Conservation (phyloP, 1,140 invertebrate genomes). For the Eufriesea mexicana region DNA sequence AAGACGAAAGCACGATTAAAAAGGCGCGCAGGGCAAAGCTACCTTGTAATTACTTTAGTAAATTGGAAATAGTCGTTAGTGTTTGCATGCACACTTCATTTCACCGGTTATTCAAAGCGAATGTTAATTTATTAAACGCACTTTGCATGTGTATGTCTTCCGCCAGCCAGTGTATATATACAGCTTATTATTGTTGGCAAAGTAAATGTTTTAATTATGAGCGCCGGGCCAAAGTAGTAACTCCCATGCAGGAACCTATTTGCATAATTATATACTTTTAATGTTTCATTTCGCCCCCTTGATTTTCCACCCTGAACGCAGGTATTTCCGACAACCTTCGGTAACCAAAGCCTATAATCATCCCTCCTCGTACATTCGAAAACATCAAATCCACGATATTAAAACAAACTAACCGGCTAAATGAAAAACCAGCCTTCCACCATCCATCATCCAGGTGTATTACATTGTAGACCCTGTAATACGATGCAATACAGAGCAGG, state of each 20-base stretch:
- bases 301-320: background rate
- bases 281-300: background rate
- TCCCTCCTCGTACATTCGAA: background rate
- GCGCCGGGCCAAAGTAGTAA: conserved; percentile 8
- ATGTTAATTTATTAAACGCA: conserved; percentile 29
- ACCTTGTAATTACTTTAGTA: background rate
- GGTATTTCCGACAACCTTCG: background rate
- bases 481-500: no score
- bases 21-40: background rate
- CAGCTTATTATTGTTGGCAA: conserved; percentile 38
- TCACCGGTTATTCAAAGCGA: background rate
- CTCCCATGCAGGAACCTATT: background rate
- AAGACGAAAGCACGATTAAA: background rate
- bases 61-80: background rate
- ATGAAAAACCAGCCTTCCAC: background rate
- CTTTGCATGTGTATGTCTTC: background rate
- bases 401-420: background rate
- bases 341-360: background rate
- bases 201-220: conserved; percentile 48
- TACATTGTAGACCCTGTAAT: background rate
- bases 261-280: conserved; percentile 37
- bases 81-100: background rate
- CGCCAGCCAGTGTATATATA: background rate
- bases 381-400: background rate
- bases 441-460: background rate